Evolutionary conservation across 2,888 invertebrate species (phyloP), one percentile per base, ranked within the genome.

Genomic region (Mesorhabditis spiculigera): DNA sequence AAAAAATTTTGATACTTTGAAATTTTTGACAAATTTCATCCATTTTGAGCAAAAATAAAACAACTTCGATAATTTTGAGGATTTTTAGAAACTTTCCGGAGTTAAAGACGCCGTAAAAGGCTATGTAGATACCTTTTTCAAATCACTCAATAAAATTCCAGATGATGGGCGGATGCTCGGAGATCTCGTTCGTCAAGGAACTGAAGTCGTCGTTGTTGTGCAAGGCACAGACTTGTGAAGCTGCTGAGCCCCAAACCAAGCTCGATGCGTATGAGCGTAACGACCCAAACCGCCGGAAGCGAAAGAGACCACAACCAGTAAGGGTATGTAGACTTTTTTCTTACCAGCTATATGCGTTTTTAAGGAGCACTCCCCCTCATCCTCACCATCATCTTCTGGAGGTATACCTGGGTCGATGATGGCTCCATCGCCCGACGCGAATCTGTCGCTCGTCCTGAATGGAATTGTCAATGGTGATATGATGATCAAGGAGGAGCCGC

Each of bases 381-480:
- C 58, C 8, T 50, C 58, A 13, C 58, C 58, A 13, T 50, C 58
- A 50, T 50, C 58, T 10, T 50, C 58, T n/a, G 58, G 58, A 13
- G 8, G 58, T n/a, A 50, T 50, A 2, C 58, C 58, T n/a, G n/a
- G 10, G 8, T 50, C 58, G 8, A 10, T 50, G 8, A 10, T 50
- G 10, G 8, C 58, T n/a, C 58, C 58, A n/a, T 50, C 58, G n/a
- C 58, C 58, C 58, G 58, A 50, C n/a, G 10, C 8, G n/a, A 50
- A 50, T 50, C n/a, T 50, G 58, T 13, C 58, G 10, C 58, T 50
- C 58, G 58, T 50, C 58, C n/a, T 50, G 58, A 50, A 50, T 50
- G 58, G 58, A n/a, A 50, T 50, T n/a, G 58, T 50, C 58, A 50
- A 50, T n/a, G 58, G 10, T 10, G 58, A 50, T 10, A 50, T 13